A percentile compares a stretch with the other conserved stretches of the same genome.
phyloP scores from a whole-genome alignment of 2,113 vertebrate species.

The Marmota monax region DNA sequence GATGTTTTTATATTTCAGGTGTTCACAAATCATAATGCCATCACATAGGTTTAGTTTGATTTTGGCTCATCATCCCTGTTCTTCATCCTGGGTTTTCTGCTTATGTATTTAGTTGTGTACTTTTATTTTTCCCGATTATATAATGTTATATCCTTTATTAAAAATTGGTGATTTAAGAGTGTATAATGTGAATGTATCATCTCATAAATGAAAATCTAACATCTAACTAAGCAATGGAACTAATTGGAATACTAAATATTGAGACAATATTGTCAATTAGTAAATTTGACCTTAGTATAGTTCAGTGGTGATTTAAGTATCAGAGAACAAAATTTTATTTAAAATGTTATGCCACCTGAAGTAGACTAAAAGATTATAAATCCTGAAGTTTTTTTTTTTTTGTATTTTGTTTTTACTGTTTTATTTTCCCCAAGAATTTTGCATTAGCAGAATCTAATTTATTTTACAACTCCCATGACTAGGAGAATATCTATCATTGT shows the following conservation, averaged over 20 bases:
- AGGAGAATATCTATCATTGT: neutral
- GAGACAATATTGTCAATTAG: neutral
- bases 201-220: neutral
- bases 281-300: neutral
- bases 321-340: neutral
- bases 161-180: neutral
- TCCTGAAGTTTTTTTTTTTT: neutral
- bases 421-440: neutral
- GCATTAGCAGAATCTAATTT: neutral
- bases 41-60: neutral
- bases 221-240: neutral
- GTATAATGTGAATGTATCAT: neutral
- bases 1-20: neutral
- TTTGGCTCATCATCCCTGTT: neutral
- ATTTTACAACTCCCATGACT: neutral
- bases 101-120: neutral
- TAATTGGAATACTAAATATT: slow-evolving; percentile 1
- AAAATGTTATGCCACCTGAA: neutral
- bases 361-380: neutral
- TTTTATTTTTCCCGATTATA: neutral
- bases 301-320: neutral
- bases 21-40: neutral
- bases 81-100: neutral
- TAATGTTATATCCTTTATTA: neutral
- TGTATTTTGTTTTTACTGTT: neutral